Evolutionary conservation across 2,797 vertebrate genomes (phyloP), one percentile per base, ranked within the genome.

Genomic region (Pyrocephalus nanus): DNA sequence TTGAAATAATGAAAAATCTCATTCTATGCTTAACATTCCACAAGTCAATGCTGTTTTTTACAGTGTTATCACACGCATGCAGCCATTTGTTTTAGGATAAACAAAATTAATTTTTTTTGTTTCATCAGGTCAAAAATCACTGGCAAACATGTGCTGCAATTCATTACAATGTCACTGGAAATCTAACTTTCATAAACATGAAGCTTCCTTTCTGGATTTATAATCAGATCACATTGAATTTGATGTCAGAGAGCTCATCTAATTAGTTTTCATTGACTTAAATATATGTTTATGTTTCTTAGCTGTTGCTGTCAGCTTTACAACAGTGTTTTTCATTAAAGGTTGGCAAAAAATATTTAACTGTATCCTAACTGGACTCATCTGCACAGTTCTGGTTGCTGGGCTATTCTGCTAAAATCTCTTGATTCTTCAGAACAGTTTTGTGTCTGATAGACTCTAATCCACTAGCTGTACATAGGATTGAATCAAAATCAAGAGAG

Each of bases 201-300:
- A 88, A 93, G 50, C 40, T 88, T 95, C 36, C 45, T 79, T 90
- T 88, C 86, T 16, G 8, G 54, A 94, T 92, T 73, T 42, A 82
- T 61, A 92, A 86, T 34, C 42, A 95, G 91, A 80, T 81, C 76
- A 71, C 36, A 74, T 26, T 8, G 8, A 67, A 66, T 66, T 30
- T 66, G 17, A 94, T 75, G 48, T 72, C 67, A 87, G 54, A 83
- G 47, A 76, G 70, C 60, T 88, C 87, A 92, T 51, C 47, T 83
- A 93, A 77, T 84, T 65, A 69, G 53, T 92, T 91, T 95, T 85
- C 45, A n/a, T 27, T 79, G 34, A 75, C 40, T 82, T 70, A 20
- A 85, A 84, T 48, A 32, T 36, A 82, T n/a, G 17, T 48, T 94
- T 90, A 87, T 42, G 27, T 83, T 91, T 88, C 82, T 92, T 74